Evolutionary conservation across 2,888 invertebrate species (phyloP), one percentile per base, ranked within the genome.

Genomic region (Chesias legatella): DNA sequence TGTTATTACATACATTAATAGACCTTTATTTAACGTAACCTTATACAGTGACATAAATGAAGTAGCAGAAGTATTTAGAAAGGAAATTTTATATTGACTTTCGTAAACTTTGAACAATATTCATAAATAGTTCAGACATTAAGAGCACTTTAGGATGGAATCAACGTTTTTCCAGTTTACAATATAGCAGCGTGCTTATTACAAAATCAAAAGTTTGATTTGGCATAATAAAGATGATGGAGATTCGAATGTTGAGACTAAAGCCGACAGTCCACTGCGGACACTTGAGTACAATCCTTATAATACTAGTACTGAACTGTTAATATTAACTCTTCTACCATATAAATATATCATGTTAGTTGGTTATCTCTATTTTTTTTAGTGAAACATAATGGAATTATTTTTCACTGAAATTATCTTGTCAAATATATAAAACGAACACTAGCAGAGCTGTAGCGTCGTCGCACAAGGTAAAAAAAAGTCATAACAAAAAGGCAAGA

Each of bases 71-170:
- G 48, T 57, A 60, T 55, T 53, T 61, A 58, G 58, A 66, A 57
- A 65, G 67, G 60, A 63, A 56, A 59, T 53, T 53, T 56, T 58
- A 37, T 39, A 51, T 56, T 55, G 58, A 59, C 52, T 53, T 57
- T 67, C 54, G 57, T 63, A 71, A 73, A 67, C 60, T 63, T 72
- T 60, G 60, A 73, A 70, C 63, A 64, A 58, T 73, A 79, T 72
- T 54, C 67, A 72, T 77, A 79, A 71, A 79, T 79, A 81, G 72
- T 73, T 79, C 72, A 76, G 79, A 74, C 73, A 77, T 50, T 84
- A 86, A 86, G 86, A 86, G 86, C 86, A 86, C 86, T 86, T 86
- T 63, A 79, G 86, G 86, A 86, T 85, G 86, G 86, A 85, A 81
- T 86, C 79, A 83, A 67, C 75, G 70, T 79, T 75, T n/a, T 59